Base-by-base conservation (phyloP, 2,113 vertebrate species). In the Nothoprocta perdicaria region DNA sequence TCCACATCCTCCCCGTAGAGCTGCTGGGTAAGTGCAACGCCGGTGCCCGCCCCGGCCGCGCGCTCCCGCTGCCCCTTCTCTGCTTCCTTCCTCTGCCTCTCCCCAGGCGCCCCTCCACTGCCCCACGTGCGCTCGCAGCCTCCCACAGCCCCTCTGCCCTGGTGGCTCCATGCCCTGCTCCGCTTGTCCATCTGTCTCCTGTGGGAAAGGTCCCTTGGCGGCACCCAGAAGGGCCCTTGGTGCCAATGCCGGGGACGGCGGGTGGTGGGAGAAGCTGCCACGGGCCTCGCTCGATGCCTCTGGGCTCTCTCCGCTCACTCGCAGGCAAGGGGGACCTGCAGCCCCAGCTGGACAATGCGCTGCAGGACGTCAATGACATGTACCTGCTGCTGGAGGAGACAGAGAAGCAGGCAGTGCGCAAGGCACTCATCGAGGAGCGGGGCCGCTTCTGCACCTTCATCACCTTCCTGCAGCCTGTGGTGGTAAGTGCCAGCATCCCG, bases 371-470 rank as follows among this genome's bases (percentile, higher is more conserved):
- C 91, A 99, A 98, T 0, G 99, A 99, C 96, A 97, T 99, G 98
- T 99, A 99, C 95, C 97, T 99, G 93, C 97, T 99, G 74, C 98
- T 99, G 98, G 98, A 99, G 96, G 99, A 99, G 97, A 99, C 98
- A 0, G 99, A 99, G 98, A 99, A 99, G 96, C 99, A 99, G 98
- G 99, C 99, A 0, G 99, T 99, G 60, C 98, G 99, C 95, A 97
- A 98, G 79, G 99, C 99, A 6, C 98, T 99, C 38, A 97, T 99
- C 0, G 99, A 99, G 95, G 99, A 99, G 90, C 97, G 99, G 4
- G 98, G 99, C 6, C 98, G 99, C 57, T 99, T 99, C 97, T 99
- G 99, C 92, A 97, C 98, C 33, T 99, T 99, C 94, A 99, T 99
- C 95, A 97, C 97, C 79, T 98, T 99, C 93, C 97, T 99, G 88